These are phyloP conservation scores for Pangasianodon gigas DNA, from an alignment of 2,113 vertebrate genomes.

Conservation along the genomic window DNA sequence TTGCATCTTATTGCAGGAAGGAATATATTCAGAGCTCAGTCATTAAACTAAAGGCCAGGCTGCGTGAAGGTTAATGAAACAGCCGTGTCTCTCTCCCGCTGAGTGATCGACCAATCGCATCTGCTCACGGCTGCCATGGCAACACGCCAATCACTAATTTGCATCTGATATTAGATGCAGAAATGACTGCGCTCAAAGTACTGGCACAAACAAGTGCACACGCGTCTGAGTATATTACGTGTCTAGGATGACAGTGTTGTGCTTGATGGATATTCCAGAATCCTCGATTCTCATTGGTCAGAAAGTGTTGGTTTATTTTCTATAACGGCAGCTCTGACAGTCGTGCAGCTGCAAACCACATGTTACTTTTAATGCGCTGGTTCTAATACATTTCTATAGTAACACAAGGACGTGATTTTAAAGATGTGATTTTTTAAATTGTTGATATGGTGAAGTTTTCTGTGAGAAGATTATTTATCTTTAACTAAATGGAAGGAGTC, in stretches of 20 bases:
- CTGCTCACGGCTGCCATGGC: constrained; percentile 64
- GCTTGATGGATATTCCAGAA: neutral
- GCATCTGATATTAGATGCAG: constrained; percentile 67
- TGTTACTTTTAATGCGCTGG: too few relatives aligned
- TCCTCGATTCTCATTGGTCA: neutral
- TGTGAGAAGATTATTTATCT: too few relatives aligned
- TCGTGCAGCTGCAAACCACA: too few relatives aligned
- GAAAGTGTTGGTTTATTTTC: neutral
- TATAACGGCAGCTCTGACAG: too few relatives aligned
- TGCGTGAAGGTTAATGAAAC: constrained; percentile 75
- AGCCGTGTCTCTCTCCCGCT: constrained; percentile 50
- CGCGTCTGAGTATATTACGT: neutral
- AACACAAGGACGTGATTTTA: too few relatives aligned
- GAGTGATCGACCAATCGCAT: constrained; percentile 39
- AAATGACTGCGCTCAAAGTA: constrained; percentile 55
- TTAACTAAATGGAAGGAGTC: neutral
- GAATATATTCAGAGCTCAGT: constrained; percentile 65
- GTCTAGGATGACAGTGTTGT: too few relatives aligned
- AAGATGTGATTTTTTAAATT: too few relatives aligned
- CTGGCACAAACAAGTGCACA: constrained; percentile 9
- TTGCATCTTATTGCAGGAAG: constrained; percentile 63
- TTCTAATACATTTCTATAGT: too few relatives aligned
- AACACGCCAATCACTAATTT: constrained; percentile 66
- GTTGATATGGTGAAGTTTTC: too few relatives aligned
- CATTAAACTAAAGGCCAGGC: constrained; percentile 71